phyloP scores from a whole-genome alignment of 2,888 invertebrate genomes.

The Macrosiphum euphorbiae region DNA sequence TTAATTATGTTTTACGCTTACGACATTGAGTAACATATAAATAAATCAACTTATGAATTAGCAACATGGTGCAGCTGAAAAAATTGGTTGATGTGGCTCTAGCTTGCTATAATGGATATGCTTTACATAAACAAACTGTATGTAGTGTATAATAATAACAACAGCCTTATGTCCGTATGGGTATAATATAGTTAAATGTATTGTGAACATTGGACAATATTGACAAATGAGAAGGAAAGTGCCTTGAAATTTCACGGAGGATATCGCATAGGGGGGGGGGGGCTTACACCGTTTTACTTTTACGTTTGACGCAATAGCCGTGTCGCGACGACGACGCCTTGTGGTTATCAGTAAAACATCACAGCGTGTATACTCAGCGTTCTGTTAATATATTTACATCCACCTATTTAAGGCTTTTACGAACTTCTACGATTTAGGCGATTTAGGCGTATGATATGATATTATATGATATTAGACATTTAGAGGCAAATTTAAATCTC shows the following conservation, averaged over 20 bases:
- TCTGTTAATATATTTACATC: neutral
- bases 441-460: too few species aligned
- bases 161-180: neutral
- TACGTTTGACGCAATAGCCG: neutral
- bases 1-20: neutral
- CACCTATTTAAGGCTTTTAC: neutral
- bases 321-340: neutral
- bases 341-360: neutral
- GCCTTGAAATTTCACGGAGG: neutral
- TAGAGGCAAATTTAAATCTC: neutral
- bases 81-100: neutral
- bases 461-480: too few species aligned
- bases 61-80: neutral
- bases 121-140: too few species aligned
- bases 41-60: slow-evolving; percentile 12
- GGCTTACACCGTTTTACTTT: slow-evolving; percentile 37
- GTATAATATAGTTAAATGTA: neutral
- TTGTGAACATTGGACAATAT: neutral
- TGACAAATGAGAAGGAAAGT: neutral
- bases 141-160: neutral
- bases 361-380: neutral
- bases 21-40: neutral
- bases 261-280: neutral
- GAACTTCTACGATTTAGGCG: neutral
- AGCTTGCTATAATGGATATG: neutral